A percentile compares a stretch with the other conserved stretches of the same genome.
Evolutionary conservation across 1,140 invertebrate genomes (phyloP).

Genomic region (Hermatobates lingyangjiaoensis): DNA sequence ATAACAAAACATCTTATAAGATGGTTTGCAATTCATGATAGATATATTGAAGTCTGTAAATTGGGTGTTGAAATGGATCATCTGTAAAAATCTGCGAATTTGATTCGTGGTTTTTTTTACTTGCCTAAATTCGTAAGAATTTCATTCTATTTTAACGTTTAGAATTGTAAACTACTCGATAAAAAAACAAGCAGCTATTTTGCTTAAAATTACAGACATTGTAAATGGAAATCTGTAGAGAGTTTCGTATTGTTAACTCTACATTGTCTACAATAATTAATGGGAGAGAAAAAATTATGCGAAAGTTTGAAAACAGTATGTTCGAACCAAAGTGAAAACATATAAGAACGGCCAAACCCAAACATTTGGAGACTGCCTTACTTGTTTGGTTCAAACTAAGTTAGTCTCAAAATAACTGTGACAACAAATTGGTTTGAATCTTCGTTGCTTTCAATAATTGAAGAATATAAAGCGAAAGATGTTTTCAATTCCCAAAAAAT

Average conservation of each 20-base stretch:
- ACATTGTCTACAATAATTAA: not conserved
- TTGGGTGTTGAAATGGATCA: not conserved
- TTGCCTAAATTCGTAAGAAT: not conserved
- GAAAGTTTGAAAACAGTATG: not conserved
- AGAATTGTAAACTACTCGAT: not conserved
- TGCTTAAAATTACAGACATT: not conserved
- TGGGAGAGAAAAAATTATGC: not conserved
- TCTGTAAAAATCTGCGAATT: not conserved
- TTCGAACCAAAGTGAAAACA: not conserved
- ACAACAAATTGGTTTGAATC: not conserved
- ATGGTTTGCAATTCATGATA: no score
- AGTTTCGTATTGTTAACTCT: not conserved
- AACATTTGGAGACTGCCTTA: not conserved
- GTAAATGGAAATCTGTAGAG: not conserved
- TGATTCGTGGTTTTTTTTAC: not conserved
- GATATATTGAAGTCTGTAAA: not conserved
- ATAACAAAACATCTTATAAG: no score
- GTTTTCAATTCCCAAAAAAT: not conserved
- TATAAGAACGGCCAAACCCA: not conserved
- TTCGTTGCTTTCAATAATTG: not conserved
- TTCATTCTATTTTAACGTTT: no score
- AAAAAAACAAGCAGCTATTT: not conserved
- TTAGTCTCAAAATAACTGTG: not conserved
- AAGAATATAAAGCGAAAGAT: not conserved
- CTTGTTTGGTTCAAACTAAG: not conserved